Base-by-base conservation (phyloP, 2,888 invertebrate genomes). In the Argynnis bischoffii region DNA sequence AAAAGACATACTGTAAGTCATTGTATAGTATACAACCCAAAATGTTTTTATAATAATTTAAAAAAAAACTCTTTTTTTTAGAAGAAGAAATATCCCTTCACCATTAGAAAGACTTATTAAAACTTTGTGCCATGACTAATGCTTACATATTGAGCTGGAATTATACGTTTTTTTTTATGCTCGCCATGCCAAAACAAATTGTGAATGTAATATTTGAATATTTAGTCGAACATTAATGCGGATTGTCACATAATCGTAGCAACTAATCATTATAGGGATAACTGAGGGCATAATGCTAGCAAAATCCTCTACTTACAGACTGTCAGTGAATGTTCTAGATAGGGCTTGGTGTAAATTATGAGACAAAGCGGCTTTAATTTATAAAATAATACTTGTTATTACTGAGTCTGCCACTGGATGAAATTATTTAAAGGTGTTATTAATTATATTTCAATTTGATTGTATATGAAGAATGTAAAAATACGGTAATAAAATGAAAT, bases 221-320 rank as follows among this genome's bases (percentile, higher is more conserved):
- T 66, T 61, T 55, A 48, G 35, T 46, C 46, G 54, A 54, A 59
- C 15, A 66, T 35, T 21, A 54, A 55, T 15, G 35, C 41, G 14
- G 31, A 54, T 55, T 55, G 60, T 66, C 61, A 35, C 55, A 21
- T 63, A 65, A 64, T 63, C 66, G 63, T 46, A 50, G 50, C 64
- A 63, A 86, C 89, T 88, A 87, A 88, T 89, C 88, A 88, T 83
- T 80, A 78, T 79, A 77, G 79, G 78, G 78, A 80, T 81, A 35
- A 70, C 76, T 73, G 75, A 75, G 81, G 81, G 79, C 78, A 81
- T 83, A 86, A 85, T 85, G 82, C 83, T 78, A 77, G 82, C 82
- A 85, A 86, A 88, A 88, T 87, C 84, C 83, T 81, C 82, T 87
- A 84, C 85, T 87, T 87, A 86, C 82, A 85, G 82, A 69, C 74